phyloP scores from a whole-genome alignment of 2,113 vertebrate genomes.

The Leptobrachium leishanense region DNA sequence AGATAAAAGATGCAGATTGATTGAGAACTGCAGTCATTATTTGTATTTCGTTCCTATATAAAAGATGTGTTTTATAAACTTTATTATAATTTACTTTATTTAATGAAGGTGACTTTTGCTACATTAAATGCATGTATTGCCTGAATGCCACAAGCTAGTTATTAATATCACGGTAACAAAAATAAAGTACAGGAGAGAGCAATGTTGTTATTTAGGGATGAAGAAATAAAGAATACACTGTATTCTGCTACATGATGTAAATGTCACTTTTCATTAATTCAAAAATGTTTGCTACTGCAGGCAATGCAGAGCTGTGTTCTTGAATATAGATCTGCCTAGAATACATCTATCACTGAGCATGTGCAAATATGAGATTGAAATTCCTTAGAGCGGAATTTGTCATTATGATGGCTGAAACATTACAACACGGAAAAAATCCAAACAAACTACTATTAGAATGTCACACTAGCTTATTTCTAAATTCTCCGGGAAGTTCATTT shows the following conservation, averaged over 20 bases:
- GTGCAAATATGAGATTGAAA: slow-evolving; percentile 69
- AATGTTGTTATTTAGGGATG: too few relatives aligned
- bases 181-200: too few relatives aligned
- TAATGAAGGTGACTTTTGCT: too few relatives aligned
- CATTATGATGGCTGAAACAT: slow-evolving; percentile 82
- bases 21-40: too few relatives aligned
- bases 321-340: slow-evolving; percentile 71
- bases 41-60: too few relatives aligned
- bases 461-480: slow-evolving; percentile 86
- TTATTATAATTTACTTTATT: too few relatives aligned
- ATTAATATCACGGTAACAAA: too few relatives aligned
- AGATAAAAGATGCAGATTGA: too few relatives aligned
- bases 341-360: slow-evolving; percentile 75
- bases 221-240: too few relatives aligned
- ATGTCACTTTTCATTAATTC: slow-evolving; percentile 73
- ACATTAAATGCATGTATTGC: too few relatives aligned
- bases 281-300: slow-evolving; percentile 57
- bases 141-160: too few relatives aligned
- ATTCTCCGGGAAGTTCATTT: slow-evolving; percentile 86
- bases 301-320: slow-evolving; percentile 71
- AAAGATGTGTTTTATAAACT: too few relatives aligned
- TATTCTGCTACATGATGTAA: slow-evolving; percentile 52
- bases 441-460: slow-evolving; percentile 86
- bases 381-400: slow-evolving; percentile 82
- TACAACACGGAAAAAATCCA: slow-evolving; percentile 71